Evolutionary conservation across 37 sponge, comb jelly and placozoan genomes (phyloP).

Genomic region (Corticium candelabrum): DNA sequence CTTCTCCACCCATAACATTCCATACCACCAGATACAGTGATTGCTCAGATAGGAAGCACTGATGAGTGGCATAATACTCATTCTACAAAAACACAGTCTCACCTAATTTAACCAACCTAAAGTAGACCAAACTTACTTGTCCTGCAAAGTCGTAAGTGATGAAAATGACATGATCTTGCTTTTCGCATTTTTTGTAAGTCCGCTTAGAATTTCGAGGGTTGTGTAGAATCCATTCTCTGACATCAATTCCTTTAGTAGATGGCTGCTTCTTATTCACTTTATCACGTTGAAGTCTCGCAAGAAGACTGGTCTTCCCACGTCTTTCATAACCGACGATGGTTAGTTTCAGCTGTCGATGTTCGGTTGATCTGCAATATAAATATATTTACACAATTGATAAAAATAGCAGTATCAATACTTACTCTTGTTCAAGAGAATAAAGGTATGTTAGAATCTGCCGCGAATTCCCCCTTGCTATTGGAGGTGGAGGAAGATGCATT

Average conservation of each 20-base stretch:
- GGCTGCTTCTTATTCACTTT: neutral
- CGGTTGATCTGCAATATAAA: neutral
- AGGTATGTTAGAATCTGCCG: neutral
- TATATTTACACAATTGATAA: neutral
- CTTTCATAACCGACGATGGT: neutral
- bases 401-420: neutral
- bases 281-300: slow-evolving; percentile 45
- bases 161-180: neutral
- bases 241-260: slow-evolving; percentile 70
- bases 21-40: neutral
- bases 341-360: neutral
- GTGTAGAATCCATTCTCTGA: slow-evolving; percentile 51
- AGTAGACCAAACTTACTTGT: neutral
- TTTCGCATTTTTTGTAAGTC: neutral
- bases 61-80: neutral
- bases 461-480: neutral
- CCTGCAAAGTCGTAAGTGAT: neutral
- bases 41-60: neutral
- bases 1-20: neutral
- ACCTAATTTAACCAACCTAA: neutral
- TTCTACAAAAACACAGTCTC: neutral
- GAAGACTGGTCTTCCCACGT: slow-evolving; percentile 83
- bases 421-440: neutral
- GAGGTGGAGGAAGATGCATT: neutral
- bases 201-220: neutral